Evolutionary conservation across 2,113 vertebrate genomes (phyloP), one percentile per base, ranked within the genome.

Genomic region (Psettodes erumei): DNA sequence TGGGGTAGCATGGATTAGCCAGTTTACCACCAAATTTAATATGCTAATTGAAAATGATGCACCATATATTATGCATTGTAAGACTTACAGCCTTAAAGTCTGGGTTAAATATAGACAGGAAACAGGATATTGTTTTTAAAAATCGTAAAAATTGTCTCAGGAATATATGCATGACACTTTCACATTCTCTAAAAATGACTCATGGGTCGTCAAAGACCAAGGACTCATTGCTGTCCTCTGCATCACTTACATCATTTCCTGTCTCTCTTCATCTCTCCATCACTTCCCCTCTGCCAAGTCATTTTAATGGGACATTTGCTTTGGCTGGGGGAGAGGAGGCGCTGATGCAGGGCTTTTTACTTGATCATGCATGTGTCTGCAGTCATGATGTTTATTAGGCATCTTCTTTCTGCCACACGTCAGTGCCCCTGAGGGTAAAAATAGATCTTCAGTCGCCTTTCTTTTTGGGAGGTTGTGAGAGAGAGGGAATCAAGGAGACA

Each of bases 341-440:
- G 80, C 80, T 74, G 77, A 84, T 73, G 73, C 71, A 32, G 63
- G 18, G 5, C 10, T 56, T 80, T n/a, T 68, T 15, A 66, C 48
- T 32, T 10, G 21, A 47, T 21, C 38, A 12, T 1, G 6, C 8
- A 16, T 8, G 23, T 15, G 27, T 16, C 53, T 33, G 28, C 71
- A 30, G 5, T 37, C 55, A 76, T 33, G 60, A 72, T 8, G 25
- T 45, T 68, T 21, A 23, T 25, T 15, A 13, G 21, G 15, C 11
- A 32, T 30, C 30, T 8, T n/a, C 0, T 32, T 45, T 47, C 25
- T 21, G 18, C 47, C 27, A 37, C 38, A 64, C 35, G 43, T 32
- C 37, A 43, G 12, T 50, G 50, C 59, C 64, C n/a, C 63, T 4
- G 13, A 54, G n/a, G 40, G n/a, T 70, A 45, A 71, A 82, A 71